Evolutionary conservation across 1,140 invertebrate genomes (phyloP).

Genomic region (Globodera rostochiensis): DNA sequence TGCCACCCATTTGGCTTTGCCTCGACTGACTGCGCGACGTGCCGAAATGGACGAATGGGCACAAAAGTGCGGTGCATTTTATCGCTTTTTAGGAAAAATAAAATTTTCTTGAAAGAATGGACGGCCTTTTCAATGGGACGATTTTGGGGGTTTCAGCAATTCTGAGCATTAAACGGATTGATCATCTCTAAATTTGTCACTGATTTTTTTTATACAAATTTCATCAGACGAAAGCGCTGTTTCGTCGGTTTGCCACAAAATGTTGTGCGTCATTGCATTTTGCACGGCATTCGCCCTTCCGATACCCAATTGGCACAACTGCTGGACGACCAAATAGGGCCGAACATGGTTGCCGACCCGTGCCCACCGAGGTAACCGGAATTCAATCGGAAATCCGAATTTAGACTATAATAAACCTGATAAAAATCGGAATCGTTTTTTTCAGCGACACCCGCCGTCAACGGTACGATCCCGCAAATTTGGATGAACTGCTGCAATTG

Average conservation of each 20-base stretch:
- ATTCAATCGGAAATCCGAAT: not conserved
- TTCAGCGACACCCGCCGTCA: conserved; percentile 2
- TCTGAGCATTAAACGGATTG: too few species aligned
- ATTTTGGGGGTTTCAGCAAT: too few species aligned
- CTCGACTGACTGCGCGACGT: conserved; percentile 15
- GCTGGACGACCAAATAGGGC: conserved; percentile 8
- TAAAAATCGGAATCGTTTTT: not conserved
- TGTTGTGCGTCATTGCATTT: conserved; percentile 37
- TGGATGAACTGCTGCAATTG: conserved; percentile 5
- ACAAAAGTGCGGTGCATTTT: conserved; percentile 20
- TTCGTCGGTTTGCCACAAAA: conserved; percentile 48
- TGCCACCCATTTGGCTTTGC: conserved; percentile 45
- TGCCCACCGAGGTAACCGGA: conserved; percentile 24
- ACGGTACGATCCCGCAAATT: conserved; percentile 4
- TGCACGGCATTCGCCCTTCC: conserved; percentile 28
- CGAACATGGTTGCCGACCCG: conserved; percentile 19
- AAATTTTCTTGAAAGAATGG: too few species aligned
- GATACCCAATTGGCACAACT: conserved; percentile 7
- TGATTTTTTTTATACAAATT: conserved; percentile 27
- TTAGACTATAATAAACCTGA: not conserved
- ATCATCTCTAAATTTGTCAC: too few species aligned
- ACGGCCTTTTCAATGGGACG: too few species aligned
- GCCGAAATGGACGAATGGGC: conserved; percentile 46
- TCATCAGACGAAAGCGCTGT: conserved; percentile 34
- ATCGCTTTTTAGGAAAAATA: not conserved